Base-by-base conservation (phyloP, 1,140 invertebrate genomes). In the Berghia stephanieae region DNA sequence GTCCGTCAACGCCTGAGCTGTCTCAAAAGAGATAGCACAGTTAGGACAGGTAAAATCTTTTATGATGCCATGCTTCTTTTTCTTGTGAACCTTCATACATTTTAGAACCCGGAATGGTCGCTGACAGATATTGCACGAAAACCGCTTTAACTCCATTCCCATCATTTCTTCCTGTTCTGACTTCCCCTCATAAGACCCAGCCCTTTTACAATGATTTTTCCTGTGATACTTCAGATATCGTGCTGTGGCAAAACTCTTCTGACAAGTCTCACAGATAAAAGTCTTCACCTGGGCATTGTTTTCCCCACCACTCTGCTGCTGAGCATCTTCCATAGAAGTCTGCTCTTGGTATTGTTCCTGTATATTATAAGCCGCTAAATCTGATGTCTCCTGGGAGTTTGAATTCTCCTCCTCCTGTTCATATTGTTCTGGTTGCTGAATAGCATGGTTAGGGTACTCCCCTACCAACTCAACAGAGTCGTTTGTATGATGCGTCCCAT, bases 1-100 rank as follows among this genome's bases (percentile, higher is more conserved):
- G 38, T 52, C 44, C 31, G 68, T 52, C 21, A 76, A 63, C 34
- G 67, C 74, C 52, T 67, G 74, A 21, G 74, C 31, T n/a, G 74
- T 24, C 6, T 18, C 31, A 52, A 46, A 76, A 4, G 74, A 67
- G 27, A 76, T 63, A 21, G 74, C 43, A 52, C 74, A 76, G 60
- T 66, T 76, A 36, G 67, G 74, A 31, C 74, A 76, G 4, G 74
- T 76, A 44, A 43, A 76, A 60, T 76, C 74, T 43, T 76, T 76
- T 43, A 76, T 24, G 27, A 76, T 76, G 38, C 74, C 74, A 43
- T 76, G 74, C 42, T 76, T 76, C 34, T 76, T 76, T 44, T 76
- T 76, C 38, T 76, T 76, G 38, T 76, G 74, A 3, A 76, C 74
- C 55, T 76, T 76, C 74, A 76, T 76, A 49, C 74, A 76, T 42